Conservation (phyloP, 2,888 invertebrate species). For the Diabrotica balteata region DNA sequence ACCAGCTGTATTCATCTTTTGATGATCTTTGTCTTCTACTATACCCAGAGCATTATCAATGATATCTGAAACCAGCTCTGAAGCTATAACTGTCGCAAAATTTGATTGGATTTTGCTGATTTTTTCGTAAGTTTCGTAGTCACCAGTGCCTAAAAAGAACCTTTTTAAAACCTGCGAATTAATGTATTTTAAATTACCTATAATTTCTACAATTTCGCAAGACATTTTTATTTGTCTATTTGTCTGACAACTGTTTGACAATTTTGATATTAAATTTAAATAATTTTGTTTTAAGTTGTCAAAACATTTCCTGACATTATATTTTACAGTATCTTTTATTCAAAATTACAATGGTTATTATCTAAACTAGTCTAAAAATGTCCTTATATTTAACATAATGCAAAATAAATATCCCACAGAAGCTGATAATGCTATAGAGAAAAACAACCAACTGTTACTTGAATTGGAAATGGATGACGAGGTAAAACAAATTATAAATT, state of each 20-base stretch:
- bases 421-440: constrained; percentile 30
- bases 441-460: constrained; percentile 49
- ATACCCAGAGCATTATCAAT: constrained; percentile 56
- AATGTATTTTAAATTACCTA: constrained; percentile 27
- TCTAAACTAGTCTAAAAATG: constrained; percentile 28
- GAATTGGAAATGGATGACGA: constrained; percentile 56
- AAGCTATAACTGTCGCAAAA: constrained; percentile 45
- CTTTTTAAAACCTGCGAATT: no score
- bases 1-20: constrained; percentile 36
- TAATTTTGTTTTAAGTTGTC: not conserved
- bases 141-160: constrained; percentile 41
- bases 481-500: constrained; percentile 49
- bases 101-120: constrained; percentile 33
- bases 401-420: constrained; percentile 32
- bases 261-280: not conserved
- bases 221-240: constrained; percentile 31
- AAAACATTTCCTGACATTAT: constrained; percentile 10
- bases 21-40: constrained; percentile 37
- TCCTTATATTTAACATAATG: constrained; percentile 27
- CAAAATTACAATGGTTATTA: constrained; percentile 34
- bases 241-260: constrained; percentile 3
- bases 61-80: constrained; percentile 55
- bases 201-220: constrained; percentile 36
- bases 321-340: constrained; percentile 17
- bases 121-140: constrained; percentile 38